phyloP scores from a whole-genome alignment of 2,888 invertebrate species.

The Blera fallax region DNA sequence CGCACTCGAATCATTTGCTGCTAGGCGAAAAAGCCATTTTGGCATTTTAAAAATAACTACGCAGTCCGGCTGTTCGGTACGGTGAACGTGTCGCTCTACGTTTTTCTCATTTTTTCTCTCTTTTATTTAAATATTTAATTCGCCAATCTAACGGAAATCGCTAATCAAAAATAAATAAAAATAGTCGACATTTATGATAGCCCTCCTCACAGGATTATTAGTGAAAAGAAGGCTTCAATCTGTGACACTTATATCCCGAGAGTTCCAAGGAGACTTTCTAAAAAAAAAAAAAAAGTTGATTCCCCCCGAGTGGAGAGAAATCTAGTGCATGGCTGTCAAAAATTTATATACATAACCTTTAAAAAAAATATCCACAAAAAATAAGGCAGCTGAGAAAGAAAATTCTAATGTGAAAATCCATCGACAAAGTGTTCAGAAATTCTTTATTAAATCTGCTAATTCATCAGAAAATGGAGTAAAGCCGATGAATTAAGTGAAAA shows the following conservation, averaged over 20 bases:
- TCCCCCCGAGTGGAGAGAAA: conserved; percentile 57
- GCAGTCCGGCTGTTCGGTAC: conserved; percentile 75
- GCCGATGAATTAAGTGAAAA: conserved; percentile 14
- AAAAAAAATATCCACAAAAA: conserved; percentile 7
- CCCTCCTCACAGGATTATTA: not conserved
- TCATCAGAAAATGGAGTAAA: conserved; percentile 49
- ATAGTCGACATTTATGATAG: conserved; percentile 8
- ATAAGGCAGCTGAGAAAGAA: conserved; percentile 16
- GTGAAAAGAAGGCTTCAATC: conserved; percentile 11
- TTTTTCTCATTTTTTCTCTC: conserved; percentile 65
- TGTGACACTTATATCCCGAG: conserved; percentile 25
- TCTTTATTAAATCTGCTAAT: conserved; percentile 34
- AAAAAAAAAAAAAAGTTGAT: conserved; percentile 25
- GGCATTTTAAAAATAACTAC: conserved; percentile 78
- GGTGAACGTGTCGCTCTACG: conserved; percentile 73
- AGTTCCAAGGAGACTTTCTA: conserved; percentile 56
- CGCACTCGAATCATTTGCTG: conserved; percentile 13
- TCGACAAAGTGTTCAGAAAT: conserved; percentile 9
- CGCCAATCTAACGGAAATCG: conserved; percentile 36
- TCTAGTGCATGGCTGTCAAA: conserved; percentile 64
- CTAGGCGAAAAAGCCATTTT: conserved; percentile 71
- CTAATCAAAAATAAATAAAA: conserved; percentile 37
- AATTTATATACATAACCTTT: conserved; percentile 35
- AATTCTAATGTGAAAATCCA: conserved; percentile 26
- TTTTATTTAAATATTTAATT: conserved; percentile 66